Evolutionary conservation across 1,140 invertebrate genomes (phyloP), one percentile per base, ranked within the genome.

Genomic region (Lerema accius): DNA sequence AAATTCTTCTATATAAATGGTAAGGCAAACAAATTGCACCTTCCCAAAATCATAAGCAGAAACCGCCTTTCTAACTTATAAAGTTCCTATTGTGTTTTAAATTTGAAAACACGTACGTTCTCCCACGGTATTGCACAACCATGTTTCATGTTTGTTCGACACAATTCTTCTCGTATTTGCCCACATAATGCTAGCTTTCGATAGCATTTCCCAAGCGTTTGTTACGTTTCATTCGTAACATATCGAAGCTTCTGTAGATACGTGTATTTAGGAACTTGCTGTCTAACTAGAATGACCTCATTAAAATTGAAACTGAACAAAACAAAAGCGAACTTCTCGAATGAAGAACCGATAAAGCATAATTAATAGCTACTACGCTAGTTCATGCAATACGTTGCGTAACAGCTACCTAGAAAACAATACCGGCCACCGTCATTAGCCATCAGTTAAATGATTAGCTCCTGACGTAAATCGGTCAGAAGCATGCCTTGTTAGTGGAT

Each of bases 341-440:
- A 55, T 50, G 50, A 51, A 68, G 59, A 70, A 58, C 64, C 73
- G 73, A 76, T 78, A 79, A 76, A 75, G 65, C 68, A 80, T 82
- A 84, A 88, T 86, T 85, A 81, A 85, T 88, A 73, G 77, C 71
- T 73, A 58, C 65, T 69, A 77, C 67, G 73, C 67, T 58, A 70
- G 48, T 63, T 56, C 39, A 63, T 73, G 73, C 66, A 72, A 71
- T 56, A 32, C 26, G 55, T 86, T 84, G 74, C 73, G 70, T 73
- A 86, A 61, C 65, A 48, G 65, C 76, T 74, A 63, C 61, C 67
- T 51, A 45, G 56, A 59, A 71, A 82, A 86, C 83, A 86, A 88
- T 84, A 72, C 76, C 73, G 67, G 61, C 67, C 73, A 72, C 73
- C 72, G 40, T 55, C 17, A 84, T 80, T 82, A 76, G 71, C 65